These are phyloP conservation scores for Seriola quinqueradiata DNA, from an alignment of 2,113 vertebrate species.

Conservation along the genomic window DNA sequence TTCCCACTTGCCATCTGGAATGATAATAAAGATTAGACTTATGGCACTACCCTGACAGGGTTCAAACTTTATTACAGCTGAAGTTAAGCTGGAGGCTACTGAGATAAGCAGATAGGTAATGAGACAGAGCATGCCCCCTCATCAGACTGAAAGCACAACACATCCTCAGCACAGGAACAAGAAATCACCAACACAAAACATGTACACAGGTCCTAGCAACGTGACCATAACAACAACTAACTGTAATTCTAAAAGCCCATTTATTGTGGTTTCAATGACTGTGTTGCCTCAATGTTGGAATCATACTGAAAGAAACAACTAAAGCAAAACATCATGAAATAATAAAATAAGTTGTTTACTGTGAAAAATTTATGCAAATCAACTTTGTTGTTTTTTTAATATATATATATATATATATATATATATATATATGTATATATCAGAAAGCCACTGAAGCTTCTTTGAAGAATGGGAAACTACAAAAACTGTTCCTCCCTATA, in stretches of 20 bases:
- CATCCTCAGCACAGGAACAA: constrained; percentile 15
- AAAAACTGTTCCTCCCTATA: constrained; percentile 20
- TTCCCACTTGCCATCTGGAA: constrained; percentile 49
- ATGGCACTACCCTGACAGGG: constrained; percentile 2
- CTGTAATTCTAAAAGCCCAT: neutral
- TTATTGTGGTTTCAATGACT: neutral
- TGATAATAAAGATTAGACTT: constrained; percentile 25
- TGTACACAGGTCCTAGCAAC: neutral
- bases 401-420: neutral
- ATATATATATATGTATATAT: too few relatives aligned
- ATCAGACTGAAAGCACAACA: constrained; percentile 28
- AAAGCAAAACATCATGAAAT: constrained; percentile 12
- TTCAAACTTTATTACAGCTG: constrained; percentile 45
- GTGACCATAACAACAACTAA: neutral
- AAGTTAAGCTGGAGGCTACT: constrained; percentile 28
- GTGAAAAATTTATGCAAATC: constrained; percentile 8
- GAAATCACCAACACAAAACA: constrained; percentile 6
- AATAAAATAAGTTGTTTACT: constrained; percentile 9
- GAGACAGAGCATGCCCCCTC: constrained; percentile 33
- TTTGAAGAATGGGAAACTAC: constrained; percentile 28
- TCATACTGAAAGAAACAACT: neutral
- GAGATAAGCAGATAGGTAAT: constrained; percentile 52
- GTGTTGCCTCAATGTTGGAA: neutral
- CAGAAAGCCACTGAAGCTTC: constrained; percentile 11
- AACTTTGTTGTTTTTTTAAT: constrained; percentile 17